Conservation (phyloP, 2,888 invertebrate species). For the Morpho helenor region DNA sequence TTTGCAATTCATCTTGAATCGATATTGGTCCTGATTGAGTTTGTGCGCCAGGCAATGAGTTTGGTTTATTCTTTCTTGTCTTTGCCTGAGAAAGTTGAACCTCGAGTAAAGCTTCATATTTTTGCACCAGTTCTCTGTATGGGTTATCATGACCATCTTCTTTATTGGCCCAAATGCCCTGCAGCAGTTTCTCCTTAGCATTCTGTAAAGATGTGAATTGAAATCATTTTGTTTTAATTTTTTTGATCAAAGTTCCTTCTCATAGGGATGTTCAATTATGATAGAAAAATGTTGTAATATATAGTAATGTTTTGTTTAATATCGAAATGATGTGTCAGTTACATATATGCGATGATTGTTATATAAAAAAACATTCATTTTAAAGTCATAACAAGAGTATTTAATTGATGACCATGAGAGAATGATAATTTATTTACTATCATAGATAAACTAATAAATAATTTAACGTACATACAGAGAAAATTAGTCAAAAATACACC, state of each 20-base stretch:
- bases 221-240: too few relatives aligned
- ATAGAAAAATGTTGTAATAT: neutral
- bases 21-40: conserved; percentile 69
- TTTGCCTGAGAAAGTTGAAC: conserved; percentile 84
- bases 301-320: conserved; percentile 2
- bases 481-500: conserved; percentile 69
- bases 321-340: conserved; percentile 19
- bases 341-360: conserved; percentile 17
- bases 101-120: conserved; percentile 90
- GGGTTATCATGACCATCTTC: conserved; percentile 81
- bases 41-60: conserved; percentile 41
- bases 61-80: conserved; percentile 63
- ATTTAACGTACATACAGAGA: neutral
- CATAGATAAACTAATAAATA: too few relatives aligned
- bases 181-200: conserved; percentile 72
- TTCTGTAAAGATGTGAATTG: conserved; percentile 49
- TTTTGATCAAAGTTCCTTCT: neutral
- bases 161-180: conserved; percentile 75
- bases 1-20: conserved; percentile 86
- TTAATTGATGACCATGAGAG: too few relatives aligned
- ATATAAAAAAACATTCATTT: conserved; percentile 4
- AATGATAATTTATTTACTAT: too few relatives aligned
- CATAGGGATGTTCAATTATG: neutral
- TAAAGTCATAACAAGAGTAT: neutral
- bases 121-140: conserved; percentile 89